Percentiles rank a stretch among this genome's conserved stretches.
These are phyloP conservation scores for Hybos culiciformis DNA, from an alignment of 2,888 invertebrate genomes.

Conservation along the genomic window DNA sequence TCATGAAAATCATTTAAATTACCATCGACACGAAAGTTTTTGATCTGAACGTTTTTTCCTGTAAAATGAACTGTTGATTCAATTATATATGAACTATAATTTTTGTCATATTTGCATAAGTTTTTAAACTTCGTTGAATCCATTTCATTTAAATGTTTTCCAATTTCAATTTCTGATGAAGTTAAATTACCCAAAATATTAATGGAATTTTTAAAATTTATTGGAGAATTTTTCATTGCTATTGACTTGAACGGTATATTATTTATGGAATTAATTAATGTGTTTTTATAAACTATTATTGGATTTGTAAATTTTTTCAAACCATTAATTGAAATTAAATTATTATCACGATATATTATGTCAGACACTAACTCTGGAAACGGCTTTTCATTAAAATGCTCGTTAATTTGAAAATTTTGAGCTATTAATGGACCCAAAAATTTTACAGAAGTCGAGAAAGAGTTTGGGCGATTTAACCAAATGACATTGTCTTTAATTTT, in stretches of 20 bases:
- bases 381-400: conserved; percentile 29
- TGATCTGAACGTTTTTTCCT: conserved; percentile 13
- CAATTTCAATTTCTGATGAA: conserved; percentile 17
- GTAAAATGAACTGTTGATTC: conserved; percentile 19
- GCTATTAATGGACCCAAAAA: conserved; percentile 24
- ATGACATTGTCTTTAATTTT: conserved; percentile 29
- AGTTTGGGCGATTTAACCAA: conserved; percentile 33
- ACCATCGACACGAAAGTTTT: conserved; percentile 23
- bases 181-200: conserved; percentile 23
- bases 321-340: conserved; percentile 21
- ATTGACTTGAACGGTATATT: conserved; percentile 29
- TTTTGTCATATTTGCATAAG: conserved; percentile 20
- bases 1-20: conserved; percentile 21
- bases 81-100: conserved; percentile 21
- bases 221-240: conserved; percentile 26
- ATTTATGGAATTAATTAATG: conserved; percentile 32
- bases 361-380: conserved; percentile 32
- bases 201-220: conserved; percentile 20
- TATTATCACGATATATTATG: conserved; percentile 29
- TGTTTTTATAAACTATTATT: conserved; percentile 24
- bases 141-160: conserved; percentile 18
- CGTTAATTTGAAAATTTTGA: conserved; percentile 21
- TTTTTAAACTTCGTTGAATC: conserved; percentile 13
- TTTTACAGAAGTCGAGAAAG: conserved; percentile 21
- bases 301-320: conserved; percentile 27